Evolutionary conservation across 2,113 vertebrate species (phyloP).

Genomic region (Caloenas nicobarica): DNA sequence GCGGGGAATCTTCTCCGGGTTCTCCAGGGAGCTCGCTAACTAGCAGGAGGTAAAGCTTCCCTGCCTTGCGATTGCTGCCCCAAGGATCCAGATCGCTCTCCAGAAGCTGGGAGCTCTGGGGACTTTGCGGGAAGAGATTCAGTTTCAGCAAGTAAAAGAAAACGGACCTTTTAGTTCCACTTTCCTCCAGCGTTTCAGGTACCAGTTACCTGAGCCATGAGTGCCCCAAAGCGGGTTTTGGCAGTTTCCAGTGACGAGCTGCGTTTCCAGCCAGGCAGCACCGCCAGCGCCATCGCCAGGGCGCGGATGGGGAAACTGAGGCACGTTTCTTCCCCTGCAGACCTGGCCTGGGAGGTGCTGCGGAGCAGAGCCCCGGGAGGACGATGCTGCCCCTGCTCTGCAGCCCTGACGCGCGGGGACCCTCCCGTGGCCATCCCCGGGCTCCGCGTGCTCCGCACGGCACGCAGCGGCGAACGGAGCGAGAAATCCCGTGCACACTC

Average conservation of each 20-base stretch:
- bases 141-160: not conserved
- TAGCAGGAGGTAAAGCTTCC: not conserved
- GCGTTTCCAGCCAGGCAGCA: not conserved
- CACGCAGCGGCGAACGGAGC: no score
- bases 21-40: not conserved
- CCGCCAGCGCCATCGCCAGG: accelerated
- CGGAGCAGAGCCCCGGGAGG: not conserved
- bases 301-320: not conserved
- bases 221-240: not conserved
- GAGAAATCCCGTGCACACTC: no score
- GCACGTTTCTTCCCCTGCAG: not conserved
- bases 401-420: no score
- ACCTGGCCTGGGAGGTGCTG: not conserved
- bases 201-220: accelerated
- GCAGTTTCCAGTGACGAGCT: not conserved
- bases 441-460: no score
- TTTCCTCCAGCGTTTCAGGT: not conserved
- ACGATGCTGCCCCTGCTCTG: no score
- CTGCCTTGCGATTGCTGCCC: not conserved
- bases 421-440: no score
- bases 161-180: not conserved
- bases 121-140: not conserved
- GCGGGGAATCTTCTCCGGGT: not conserved
- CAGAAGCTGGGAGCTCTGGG: not conserved
- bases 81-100: not conserved